Percentiles rank a stretch among this genome's conserved stretches.
Evolutionary conservation across 2,797 vertebrate genomes (phyloP).

Genomic region (Botia kubotai): DNA sequence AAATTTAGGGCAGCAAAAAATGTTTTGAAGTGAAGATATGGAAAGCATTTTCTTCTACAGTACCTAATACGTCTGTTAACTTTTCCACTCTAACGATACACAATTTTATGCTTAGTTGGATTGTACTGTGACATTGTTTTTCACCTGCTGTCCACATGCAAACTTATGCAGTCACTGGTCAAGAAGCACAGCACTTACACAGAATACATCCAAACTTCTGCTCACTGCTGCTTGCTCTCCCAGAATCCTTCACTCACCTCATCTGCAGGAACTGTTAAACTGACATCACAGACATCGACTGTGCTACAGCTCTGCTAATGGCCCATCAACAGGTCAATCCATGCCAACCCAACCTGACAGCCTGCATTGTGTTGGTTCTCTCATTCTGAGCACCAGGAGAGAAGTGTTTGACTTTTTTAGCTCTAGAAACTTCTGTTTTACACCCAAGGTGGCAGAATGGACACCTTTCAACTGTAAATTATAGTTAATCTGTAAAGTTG

Average conservation of each 20-base stretch:
- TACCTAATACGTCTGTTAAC: neutral
- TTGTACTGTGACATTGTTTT: neutral
- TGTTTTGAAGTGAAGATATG: no score
- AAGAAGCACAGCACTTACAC: neutral
- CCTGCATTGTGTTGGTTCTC: neutral
- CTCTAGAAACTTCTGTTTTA: neutral
- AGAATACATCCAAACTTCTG: neutral
- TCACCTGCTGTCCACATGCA: neutral
- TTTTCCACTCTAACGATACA: neutral
- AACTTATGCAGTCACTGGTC: neutral
- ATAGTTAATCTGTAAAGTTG: neutral
- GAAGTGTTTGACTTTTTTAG: neutral
- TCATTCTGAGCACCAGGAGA: slow-evolving; percentile 12
- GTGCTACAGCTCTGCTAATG: slow-evolving; percentile 3
- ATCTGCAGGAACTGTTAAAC: neutral
- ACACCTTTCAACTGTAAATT: neutral
- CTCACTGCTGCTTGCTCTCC: neutral
- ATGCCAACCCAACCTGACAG: neutral
- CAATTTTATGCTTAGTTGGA: neutral
- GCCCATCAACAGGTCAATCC: slow-evolving; percentile 9
- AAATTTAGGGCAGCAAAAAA: no score
- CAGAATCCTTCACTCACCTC: neutral
- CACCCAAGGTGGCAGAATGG: neutral
- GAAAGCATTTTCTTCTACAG: no score
- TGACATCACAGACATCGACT: slow-evolving; percentile 5